phyloP scores from a whole-genome alignment of 2,888 invertebrate genomes.

The Strigamia maritima region DNA sequence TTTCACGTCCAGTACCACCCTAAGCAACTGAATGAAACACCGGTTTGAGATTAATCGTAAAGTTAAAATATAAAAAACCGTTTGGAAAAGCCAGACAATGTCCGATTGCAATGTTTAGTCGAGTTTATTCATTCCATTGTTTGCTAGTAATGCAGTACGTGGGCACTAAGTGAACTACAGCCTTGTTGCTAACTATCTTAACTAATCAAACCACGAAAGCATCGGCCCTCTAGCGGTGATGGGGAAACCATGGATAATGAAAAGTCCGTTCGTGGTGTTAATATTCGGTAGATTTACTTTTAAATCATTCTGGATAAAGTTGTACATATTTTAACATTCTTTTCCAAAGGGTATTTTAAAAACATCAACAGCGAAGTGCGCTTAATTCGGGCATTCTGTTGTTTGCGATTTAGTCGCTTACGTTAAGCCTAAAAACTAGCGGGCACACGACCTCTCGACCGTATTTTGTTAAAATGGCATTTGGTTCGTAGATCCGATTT shows the following conservation, averaged over 20 bases:
- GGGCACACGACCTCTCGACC: conserved; percentile 10
- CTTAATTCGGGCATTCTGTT: neutral
- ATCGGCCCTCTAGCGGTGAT: neutral
- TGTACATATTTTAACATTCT: neutral
- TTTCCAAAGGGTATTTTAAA: neutral
- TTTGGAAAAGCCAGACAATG: neutral
- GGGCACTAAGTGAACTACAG: neutral
- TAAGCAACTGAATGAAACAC: conserved; percentile 2
- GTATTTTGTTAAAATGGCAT: neutral
- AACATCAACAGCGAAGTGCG: neutral
- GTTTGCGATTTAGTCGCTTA: neutral
- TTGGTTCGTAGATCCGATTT: neutral
- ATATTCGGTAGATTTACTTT: neutral
- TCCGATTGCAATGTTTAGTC: neutral
- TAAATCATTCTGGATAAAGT: neutral
- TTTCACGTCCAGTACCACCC: conserved; percentile 35
- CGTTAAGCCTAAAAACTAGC: conserved; percentile 15
- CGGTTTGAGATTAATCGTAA: conserved; percentile 23
- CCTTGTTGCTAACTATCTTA: neutral
- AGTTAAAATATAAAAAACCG: neutral
- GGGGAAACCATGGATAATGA: conserved; percentile 9
- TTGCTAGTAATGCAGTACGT: neutral
- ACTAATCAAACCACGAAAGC: neutral
- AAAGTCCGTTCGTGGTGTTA: conserved; percentile 1
- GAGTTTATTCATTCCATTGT: neutral